These are phyloP conservation scores for Brienomyrus brachyistius DNA, from an alignment of 2,113 vertebrate genomes.

Conservation along the genomic window DNA sequence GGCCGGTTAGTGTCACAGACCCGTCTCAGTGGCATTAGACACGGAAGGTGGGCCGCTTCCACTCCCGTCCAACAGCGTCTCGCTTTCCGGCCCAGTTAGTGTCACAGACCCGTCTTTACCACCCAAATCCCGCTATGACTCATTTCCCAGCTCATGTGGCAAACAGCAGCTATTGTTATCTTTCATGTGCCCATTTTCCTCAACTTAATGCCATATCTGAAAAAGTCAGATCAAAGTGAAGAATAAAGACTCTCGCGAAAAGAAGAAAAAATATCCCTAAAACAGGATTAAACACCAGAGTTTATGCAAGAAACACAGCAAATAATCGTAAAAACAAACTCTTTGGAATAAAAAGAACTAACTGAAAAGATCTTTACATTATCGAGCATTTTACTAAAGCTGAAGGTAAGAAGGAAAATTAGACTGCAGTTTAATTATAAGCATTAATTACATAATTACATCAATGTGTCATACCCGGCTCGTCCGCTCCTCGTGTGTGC, in stretches of 20 bases:
- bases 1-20: background rate
- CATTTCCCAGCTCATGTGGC: background rate
- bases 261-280: background rate
- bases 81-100: background rate
- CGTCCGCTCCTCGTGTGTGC: too few species aligned
- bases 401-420: background rate
- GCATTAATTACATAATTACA: background rate
- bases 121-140: background rate
- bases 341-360: background rate
- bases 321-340: background rate
- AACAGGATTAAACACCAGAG: background rate
- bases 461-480: too few species aligned
- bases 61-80: background rate
- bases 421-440: background rate
- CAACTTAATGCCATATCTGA: background rate
- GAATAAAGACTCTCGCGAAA: background rate
- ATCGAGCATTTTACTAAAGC: background rate
- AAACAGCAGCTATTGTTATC: background rate
- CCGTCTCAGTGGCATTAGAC: background rate
- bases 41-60: background rate
- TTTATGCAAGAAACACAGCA: background rate
- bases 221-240: background rate
- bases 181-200: background rate
- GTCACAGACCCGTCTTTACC: background rate
- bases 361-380: background rate